Conservation (phyloP, 2,113 vertebrate genomes). For the Isurus oxyrinchus region DNA sequence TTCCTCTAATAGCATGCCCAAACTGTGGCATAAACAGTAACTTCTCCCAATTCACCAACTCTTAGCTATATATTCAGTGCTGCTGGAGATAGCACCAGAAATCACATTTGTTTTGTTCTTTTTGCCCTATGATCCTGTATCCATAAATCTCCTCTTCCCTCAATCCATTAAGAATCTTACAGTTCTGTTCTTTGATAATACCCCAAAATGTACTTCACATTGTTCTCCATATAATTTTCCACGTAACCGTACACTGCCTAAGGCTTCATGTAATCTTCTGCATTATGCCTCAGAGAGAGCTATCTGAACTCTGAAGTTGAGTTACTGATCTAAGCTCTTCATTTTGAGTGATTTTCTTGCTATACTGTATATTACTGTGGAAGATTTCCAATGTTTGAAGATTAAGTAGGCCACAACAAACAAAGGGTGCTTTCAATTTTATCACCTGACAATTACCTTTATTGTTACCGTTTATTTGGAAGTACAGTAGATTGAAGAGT, state of each 20-base stretch:
- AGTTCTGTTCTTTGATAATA: not conserved
- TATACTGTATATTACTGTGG: not conserved
- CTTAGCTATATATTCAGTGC: not conserved
- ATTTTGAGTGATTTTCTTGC: not conserved
- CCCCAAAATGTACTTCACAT: not conserved
- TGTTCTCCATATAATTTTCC: not conserved
- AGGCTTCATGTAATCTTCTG: not conserved
- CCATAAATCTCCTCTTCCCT: not conserved
- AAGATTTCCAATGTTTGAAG: not conserved
- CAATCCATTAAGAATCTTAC: not conserved
- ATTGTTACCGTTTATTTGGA: not conserved
- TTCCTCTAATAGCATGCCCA: not conserved
- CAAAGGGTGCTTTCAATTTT: not conserved
- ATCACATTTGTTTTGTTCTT: not conserved
- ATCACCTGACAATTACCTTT: not conserved
- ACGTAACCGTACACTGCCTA: not conserved
- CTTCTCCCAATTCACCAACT: not conserved
- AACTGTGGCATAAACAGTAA: not conserved
- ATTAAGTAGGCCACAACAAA: not conserved
- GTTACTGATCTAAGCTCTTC: not conserved
- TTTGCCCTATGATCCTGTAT: not conserved
- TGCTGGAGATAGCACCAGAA: not conserved
- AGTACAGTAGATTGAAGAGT: not conserved
- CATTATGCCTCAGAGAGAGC: not conserved
- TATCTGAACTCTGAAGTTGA: not conserved